Evolutionary conservation across 64 coral and sea anemone species (phyloP).

Genomic region (Stichodactyla mertensii): DNA sequence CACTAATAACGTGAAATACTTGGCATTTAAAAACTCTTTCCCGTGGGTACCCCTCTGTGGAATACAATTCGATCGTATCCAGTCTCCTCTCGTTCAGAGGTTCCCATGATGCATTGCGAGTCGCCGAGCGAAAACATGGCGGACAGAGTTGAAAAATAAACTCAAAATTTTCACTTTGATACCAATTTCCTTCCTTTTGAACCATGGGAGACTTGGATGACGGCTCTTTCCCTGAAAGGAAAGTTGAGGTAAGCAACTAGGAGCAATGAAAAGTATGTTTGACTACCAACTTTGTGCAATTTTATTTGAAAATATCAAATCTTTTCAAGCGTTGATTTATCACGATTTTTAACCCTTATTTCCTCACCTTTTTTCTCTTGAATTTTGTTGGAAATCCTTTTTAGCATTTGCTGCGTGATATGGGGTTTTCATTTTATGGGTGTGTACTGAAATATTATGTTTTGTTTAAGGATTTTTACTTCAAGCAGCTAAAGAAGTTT

Average conservation of each 20-base stretch:
- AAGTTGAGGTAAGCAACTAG: not conserved
- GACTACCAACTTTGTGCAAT: not conserved
- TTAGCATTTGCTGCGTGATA: not conserved
- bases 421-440: not conserved
- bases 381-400: not conserved
- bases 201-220: not conserved
- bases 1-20: not conserved
- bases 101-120: not conserved
- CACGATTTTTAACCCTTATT: no score
- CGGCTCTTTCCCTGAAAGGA: not conserved
- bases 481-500: conserved; percentile 91
- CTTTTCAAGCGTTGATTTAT: no score
- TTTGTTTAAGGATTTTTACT: conserved; percentile 81
- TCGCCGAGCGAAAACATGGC: not conserved
- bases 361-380: not conserved
- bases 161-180: not conserved
- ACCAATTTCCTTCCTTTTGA: not conserved
- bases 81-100: not conserved
- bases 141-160: not conserved
- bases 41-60: not conserved
- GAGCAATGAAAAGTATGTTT: not conserved
- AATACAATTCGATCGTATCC: not conserved
- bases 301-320: not conserved
- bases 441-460: not conserved
- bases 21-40: not conserved